These are phyloP conservation scores for Sceliomorpha sp. DNA, from an alignment of 2,888 invertebrate species.

Conservation along the genomic window DNA sequence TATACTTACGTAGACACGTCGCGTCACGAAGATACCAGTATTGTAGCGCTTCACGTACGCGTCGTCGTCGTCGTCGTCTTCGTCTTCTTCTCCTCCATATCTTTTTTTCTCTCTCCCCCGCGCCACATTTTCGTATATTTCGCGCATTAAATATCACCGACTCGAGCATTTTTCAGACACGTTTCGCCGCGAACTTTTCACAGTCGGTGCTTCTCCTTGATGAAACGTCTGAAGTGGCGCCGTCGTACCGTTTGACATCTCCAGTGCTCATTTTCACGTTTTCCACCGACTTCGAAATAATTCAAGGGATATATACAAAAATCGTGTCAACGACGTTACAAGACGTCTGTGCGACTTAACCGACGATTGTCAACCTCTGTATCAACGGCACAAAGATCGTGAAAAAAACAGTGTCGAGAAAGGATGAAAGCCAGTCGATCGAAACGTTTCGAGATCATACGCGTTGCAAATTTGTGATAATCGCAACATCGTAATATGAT, in stretches of 20 bases:
- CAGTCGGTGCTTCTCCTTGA: slow-evolving; percentile 14
- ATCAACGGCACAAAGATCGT: too few species aligned
- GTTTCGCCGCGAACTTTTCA: slow-evolving; percentile 24
- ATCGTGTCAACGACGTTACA: neutral
- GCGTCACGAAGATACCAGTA: slow-evolving; percentile 37
- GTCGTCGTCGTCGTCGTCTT: too few species aligned
- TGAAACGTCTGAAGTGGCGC: slow-evolving; percentile 17
- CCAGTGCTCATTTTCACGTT: neutral
- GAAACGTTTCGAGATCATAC: too few species aligned
- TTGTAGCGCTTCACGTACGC: slow-evolving; percentile 6
- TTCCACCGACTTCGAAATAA: neutral
- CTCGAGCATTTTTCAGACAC: slow-evolving; percentile 12
- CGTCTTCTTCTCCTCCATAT: too few species aligned
- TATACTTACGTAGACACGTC: slow-evolving; percentile 38
- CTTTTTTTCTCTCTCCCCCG: too few species aligned
- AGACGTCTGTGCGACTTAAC: too few species aligned
- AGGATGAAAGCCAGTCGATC: too few species aligned
- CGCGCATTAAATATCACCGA: slow-evolving; percentile 26
- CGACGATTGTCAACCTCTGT: too few species aligned
- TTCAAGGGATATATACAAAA: neutral
- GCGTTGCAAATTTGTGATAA: too few species aligned
- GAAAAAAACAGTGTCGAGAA: too few species aligned
- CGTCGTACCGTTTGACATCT: slow-evolving; percentile 18
- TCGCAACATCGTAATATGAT: too few species aligned
- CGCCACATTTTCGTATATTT: slow-evolving; percentile 31